A percentile compares a stretch with the other conserved stretches of the same genome.
phyloP scores from a whole-genome alignment of 2,797 vertebrate genomes.

The Labroides dimidiatus region DNA sequence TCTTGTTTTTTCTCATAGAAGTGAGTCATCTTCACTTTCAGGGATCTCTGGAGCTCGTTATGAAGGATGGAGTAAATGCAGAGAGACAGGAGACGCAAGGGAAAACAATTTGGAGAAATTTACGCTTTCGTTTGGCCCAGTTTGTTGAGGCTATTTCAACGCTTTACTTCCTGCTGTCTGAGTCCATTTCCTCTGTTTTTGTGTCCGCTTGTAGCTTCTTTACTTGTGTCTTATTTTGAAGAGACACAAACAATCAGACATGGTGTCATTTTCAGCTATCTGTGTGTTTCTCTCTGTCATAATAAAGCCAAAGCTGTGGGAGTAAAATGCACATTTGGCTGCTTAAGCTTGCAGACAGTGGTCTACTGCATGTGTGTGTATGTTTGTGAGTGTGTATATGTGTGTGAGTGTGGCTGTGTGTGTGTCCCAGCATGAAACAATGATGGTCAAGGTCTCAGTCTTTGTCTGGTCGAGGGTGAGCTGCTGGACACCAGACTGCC shows the following conservation, averaged over 20 bases:
- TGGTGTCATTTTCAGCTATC: conserved; percentile 19
- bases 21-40: conserved; percentile 59
- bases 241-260: conserved; percentile 44
- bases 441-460: conserved; percentile 52
- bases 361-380: conserved; percentile 23
- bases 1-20: conserved; percentile 42
- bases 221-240: conserved; percentile 43
- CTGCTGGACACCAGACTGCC: conserved; percentile 42
- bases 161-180: conserved; percentile 70
- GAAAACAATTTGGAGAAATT: conserved; percentile 70
- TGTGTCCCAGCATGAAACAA: conserved; percentile 31
- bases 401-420: conserved; percentile 27
- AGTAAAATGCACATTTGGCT: conserved; percentile 71
- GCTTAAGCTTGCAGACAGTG: conserved; percentile 49
- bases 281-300: conserved; percentile 47
- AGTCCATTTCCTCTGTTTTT: conserved; percentile 66
- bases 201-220: conserved; percentile 44
- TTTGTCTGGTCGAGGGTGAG: conserved; percentile 50
- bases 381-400: conserved; percentile 24
- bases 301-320: conserved; percentile 72
- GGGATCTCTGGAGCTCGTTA: conserved; percentile 52
- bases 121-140: conserved; percentile 66
- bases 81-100: conserved; percentile 26
- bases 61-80: conserved; percentile 42
- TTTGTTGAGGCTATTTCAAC: conserved; percentile 47